These are phyloP conservation scores for Ceratotherium simum DNA, from an alignment of 2,113 vertebrate genomes.

Conservation along the genomic window DNA sequence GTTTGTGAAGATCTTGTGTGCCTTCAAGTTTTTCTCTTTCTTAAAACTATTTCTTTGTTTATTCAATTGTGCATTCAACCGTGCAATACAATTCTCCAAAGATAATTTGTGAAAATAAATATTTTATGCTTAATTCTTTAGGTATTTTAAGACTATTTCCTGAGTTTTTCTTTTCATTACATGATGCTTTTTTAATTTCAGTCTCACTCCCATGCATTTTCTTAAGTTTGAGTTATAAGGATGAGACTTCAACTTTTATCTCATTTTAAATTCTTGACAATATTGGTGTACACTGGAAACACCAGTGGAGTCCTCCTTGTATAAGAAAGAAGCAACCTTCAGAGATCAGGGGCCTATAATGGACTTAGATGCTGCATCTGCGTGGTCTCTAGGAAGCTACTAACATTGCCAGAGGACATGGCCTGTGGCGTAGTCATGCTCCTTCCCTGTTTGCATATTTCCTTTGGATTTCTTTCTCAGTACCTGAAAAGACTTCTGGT, in stretches of 20 bases:
- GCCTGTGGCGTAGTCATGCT: background rate
- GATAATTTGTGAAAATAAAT: conserved; percentile 51
- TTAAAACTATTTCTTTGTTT: conserved; percentile 39
- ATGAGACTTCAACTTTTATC: conserved; percentile 18
- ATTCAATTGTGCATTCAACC: background rate
- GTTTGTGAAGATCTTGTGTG: background rate
- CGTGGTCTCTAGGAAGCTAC: background rate
- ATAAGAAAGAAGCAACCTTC: background rate
- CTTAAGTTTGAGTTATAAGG: conserved; percentile 18
- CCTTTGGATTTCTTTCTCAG: background rate
- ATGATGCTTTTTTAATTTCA: conserved; percentile 45
- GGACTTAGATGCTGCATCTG: background rate
- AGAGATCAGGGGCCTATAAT: background rate
- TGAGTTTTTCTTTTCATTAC: conserved; percentile 43
- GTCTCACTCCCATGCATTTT: background rate
- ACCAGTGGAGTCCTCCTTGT: background rate
- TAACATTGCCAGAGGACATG: background rate
- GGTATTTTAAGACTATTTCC: conserved; percentile 47
- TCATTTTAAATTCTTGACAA: conserved; percentile 31
- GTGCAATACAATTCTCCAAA: conserved; percentile 35
- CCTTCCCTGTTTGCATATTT: background rate
- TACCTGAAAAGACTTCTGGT: background rate
- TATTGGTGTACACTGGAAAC: background rate
- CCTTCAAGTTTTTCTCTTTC: conserved; percentile 41
- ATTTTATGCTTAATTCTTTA: conserved; percentile 17